phyloP scores from a whole-genome alignment of 2,113 vertebrate species.

The Pica pica region DNA sequence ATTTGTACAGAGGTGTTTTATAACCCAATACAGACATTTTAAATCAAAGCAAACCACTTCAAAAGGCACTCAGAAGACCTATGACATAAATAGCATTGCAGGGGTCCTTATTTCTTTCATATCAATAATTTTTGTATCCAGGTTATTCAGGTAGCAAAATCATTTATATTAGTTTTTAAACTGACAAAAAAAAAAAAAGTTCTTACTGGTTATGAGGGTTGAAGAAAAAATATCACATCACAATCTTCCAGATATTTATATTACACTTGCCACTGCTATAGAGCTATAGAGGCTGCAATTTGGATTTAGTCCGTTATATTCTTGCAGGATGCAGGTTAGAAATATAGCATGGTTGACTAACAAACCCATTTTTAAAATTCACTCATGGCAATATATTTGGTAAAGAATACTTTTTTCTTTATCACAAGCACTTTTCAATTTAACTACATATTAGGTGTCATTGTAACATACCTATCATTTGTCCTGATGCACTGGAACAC shows the following conservation, averaged over 20 bases:
- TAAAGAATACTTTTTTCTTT: neutral
- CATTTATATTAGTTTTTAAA: neutral
- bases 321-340: neutral
- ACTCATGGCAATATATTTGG: neutral
- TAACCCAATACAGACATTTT: conserved; percentile 30
- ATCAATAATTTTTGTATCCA: neutral
- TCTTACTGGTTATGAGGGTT: neutral
- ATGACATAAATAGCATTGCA: conserved; percentile 24
- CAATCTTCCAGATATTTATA: neutral
- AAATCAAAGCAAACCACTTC: conserved; percentile 30
- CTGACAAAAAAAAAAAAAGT: neutral
- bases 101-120: conserved; percentile 18
- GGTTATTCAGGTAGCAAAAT: neutral
- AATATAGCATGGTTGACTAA: neutral
- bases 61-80: conserved; percentile 17
- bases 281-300: neutral
- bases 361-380: neutral
- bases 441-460: neutral
- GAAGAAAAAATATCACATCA: neutral
- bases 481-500: neutral
- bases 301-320: neutral
- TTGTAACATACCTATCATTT: neutral
- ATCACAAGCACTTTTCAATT: neutral
- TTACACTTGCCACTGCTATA: neutral
- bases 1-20: conserved; percentile 35